Evolutionary conservation across 2,113 vertebrate genomes (phyloP).

Genomic region (Leiothrix lutea): DNA sequence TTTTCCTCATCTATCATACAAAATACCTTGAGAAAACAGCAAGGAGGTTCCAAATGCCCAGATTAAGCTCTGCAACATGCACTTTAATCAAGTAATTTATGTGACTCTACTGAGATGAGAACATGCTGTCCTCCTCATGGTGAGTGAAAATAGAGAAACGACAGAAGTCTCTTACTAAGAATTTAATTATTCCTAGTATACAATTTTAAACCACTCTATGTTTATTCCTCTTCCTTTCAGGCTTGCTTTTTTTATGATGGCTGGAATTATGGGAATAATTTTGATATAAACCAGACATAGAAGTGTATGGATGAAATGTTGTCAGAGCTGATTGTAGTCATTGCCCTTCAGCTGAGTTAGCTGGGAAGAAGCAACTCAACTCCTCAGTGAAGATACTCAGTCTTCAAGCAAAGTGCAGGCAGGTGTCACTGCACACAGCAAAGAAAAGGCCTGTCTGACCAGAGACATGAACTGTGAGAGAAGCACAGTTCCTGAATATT

Average conservation of each 20-base stretch:
- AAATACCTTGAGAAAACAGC: slow-evolving; percentile 43
- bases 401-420: background rate
- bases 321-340: background rate
- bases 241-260: background rate
- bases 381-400: background rate
- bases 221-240: background rate
- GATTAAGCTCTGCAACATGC: background rate
- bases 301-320: background rate
- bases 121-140: slow-evolving; percentile 15
- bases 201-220: background rate
- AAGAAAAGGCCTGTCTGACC: background rate
- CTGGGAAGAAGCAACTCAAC: background rate
- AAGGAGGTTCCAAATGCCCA: slow-evolving; percentile 34
- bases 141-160: slow-evolving; percentile 37
- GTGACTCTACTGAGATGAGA: slow-evolving; percentile 9
- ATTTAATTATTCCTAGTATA: slow-evolving; percentile 17
- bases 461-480: background rate
- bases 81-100: slow-evolving; percentile 37
- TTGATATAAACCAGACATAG: background rate
- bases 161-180: background rate
- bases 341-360: background rate
- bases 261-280: background rate
- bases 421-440: background rate
- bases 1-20: background rate
- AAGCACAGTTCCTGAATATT: background rate